phyloP scores from a whole-genome alignment of 2,113 vertebrate species.

The Rhinichthys klamathensis region DNA sequence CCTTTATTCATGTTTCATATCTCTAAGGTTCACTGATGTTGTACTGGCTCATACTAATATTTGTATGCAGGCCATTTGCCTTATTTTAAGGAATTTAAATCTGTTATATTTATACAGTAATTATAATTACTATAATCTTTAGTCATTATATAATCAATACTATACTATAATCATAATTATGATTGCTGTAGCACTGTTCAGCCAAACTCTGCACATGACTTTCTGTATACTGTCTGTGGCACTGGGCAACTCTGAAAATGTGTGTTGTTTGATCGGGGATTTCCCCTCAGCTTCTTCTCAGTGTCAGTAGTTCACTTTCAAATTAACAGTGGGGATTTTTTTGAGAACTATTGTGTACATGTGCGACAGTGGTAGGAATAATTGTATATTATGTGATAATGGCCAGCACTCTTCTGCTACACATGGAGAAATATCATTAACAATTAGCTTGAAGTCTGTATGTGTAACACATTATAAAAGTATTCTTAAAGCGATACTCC shows the following conservation, averaged over 20 bases:
- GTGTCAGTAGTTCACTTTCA: background rate
- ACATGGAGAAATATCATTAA: background rate
- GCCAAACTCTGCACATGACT: background rate
- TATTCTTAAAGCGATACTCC: background rate
- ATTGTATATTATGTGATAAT: background rate
- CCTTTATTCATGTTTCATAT: background rate
- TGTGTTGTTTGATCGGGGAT: background rate
- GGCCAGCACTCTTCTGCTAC: background rate
- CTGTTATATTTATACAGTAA: background rate
- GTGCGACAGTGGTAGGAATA: background rate
- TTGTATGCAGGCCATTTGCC: background rate
- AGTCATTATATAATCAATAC: too few relatives aligned
- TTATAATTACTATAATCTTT: background rate
- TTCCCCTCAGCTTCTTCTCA: background rate
- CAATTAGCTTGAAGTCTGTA: background rate
- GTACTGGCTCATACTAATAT: background rate
- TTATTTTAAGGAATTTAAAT: background rate
- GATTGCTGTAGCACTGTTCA: background rate
- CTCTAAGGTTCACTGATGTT: background rate
- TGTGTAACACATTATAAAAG: background rate
- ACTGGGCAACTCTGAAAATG: background rate
- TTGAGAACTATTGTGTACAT: background rate
- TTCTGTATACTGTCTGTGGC: background rate
- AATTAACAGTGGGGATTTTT: background rate
- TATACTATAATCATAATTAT: background rate